Base-by-base conservation (phyloP, 2,113 vertebrate genomes). In the Centrocercus urophasianus region DNA sequence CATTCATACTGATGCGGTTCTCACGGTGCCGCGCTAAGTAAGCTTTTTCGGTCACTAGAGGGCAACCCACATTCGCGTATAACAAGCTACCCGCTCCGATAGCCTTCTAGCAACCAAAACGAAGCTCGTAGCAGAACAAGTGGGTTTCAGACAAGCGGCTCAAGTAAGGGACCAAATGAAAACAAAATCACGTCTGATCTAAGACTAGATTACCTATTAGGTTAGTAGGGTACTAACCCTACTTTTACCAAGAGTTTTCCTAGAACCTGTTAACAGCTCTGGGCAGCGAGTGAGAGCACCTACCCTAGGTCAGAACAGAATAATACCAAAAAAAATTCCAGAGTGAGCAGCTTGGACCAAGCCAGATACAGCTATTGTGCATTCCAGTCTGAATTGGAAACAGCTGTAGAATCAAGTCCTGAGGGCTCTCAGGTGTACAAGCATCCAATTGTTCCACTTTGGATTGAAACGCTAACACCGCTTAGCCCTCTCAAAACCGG, bases 41-140 rank as follows among this genome's bases (percentile, higher is more conserved):
- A 28, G 16, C 64, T 25, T 72, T 76, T 71, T 84, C 20, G 38
- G 81, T 91, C 94, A 84, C 86, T 90, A 96, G 96, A 93, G 89
- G 94, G 94, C 92, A 92, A 57, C 42, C 64, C 52, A 64, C 24
- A 84, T 65, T 71, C 92, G 81, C 3, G 0, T 34, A 47, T 17
- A 78, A 76, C n/a, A 45, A 76, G 30, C 30, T 16, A 60, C 24
- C 20, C 61, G 71, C n/a, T 14, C 13, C 21, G 36, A 10, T 1
- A 56, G 38, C 50, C 30, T 70, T 34, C 8, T 25, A n/a, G 27
- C 18, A 61, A 38, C 25, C 43, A 56, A 94, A 86, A 89, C 38
- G 30, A 93, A 48, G n/a, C 34, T 66, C 56, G 42, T 13, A 30
- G 25, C 8, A 27, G 54, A 42, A 43, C 59, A 34, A 34, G 10